Evolutionary conservation across 2,113 vertebrate species (phyloP).

Genomic region (Camelus bactrianus): DNA sequence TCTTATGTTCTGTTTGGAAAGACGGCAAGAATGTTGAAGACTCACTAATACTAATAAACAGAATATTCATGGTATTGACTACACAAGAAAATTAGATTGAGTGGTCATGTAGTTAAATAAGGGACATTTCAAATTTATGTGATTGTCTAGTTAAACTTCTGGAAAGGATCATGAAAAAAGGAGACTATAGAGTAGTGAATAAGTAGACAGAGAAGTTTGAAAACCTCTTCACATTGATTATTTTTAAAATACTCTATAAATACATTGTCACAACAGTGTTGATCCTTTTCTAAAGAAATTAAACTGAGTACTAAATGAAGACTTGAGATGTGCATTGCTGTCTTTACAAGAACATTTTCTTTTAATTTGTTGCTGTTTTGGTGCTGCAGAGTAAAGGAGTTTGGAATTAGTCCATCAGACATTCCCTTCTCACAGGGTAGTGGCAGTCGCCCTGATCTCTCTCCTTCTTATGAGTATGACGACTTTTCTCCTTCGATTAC

Average conservation of each 20-base stretch:
- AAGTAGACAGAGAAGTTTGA: not conserved
- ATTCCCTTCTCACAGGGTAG: conserved; percentile 98
- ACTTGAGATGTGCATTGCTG: conserved; percentile 77
- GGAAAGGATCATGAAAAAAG: conserved; percentile 15
- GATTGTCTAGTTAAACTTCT: not conserved
- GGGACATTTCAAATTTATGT: conserved; percentile 20
- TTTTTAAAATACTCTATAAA: conserved; percentile 25
- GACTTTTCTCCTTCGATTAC: conserved; percentile 92
- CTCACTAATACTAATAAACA: conserved; percentile 14
- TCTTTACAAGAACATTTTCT: conserved; percentile 87
- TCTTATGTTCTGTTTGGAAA: conserved; percentile 9
- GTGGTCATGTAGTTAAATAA: conserved; percentile 18
- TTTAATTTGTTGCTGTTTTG: conserved; percentile 89
- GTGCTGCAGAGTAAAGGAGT: conserved; percentile 98
- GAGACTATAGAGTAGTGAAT: not conserved
- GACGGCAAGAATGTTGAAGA: not conserved
- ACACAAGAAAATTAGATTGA: conserved; percentile 26
- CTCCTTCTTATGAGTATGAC: conserved; percentile 97
- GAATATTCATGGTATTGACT: conserved; percentile 40
- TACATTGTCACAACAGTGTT: not conserved
- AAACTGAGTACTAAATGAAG: conserved; percentile 76
- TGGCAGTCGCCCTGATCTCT: conserved; percentile 95
- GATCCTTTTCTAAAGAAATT: conserved; percentile 33
- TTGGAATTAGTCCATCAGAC: conserved; percentile 99
- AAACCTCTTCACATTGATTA: not conserved